Evolutionary conservation across 2,113 vertebrate genomes (phyloP).

Genomic region (Platichthys flesus): DNA sequence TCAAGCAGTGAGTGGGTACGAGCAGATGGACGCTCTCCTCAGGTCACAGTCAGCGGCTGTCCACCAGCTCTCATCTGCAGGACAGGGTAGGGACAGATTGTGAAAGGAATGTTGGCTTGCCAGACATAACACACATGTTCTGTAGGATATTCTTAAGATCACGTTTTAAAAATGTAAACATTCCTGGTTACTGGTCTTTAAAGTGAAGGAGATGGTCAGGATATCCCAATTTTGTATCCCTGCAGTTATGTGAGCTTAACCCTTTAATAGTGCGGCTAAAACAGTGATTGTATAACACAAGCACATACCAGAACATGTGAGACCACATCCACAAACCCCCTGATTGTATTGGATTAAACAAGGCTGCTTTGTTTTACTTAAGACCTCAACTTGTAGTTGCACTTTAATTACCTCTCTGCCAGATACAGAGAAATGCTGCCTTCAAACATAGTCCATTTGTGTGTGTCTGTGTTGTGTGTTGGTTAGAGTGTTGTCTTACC

Average conservation of each 20-base stretch:
- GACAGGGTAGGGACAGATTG: slow-evolving; percentile 12
- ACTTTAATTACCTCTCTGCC: no score
- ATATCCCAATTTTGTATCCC: background rate
- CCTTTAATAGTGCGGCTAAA: background rate
- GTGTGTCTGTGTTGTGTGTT: background rate
- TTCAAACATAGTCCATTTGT: background rate
- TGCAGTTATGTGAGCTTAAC: background rate
- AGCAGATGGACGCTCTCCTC: slow-evolving; percentile 77
- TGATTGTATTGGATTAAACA: background rate
- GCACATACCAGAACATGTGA: background rate
- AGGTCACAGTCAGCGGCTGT: slow-evolving; percentile 66
- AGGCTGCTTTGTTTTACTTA: background rate
- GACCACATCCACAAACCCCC: background rate
- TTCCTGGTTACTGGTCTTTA: no score
- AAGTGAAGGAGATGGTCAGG: no score
- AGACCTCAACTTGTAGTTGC: background rate
- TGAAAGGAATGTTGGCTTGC: no score
- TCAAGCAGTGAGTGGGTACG: slow-evolving; percentile 47
- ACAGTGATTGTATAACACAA: background rate
- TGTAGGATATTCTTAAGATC: no score
- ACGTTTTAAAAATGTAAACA: no score
- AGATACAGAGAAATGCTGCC: background rate
- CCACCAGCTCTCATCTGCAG: slow-evolving; percentile 76
- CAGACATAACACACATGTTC: no score
- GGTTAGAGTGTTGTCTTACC: slow-evolving; percentile 53